phyloP scores from a whole-genome alignment of 2,797 vertebrate species.

The Telmatherina bonti region DNA sequence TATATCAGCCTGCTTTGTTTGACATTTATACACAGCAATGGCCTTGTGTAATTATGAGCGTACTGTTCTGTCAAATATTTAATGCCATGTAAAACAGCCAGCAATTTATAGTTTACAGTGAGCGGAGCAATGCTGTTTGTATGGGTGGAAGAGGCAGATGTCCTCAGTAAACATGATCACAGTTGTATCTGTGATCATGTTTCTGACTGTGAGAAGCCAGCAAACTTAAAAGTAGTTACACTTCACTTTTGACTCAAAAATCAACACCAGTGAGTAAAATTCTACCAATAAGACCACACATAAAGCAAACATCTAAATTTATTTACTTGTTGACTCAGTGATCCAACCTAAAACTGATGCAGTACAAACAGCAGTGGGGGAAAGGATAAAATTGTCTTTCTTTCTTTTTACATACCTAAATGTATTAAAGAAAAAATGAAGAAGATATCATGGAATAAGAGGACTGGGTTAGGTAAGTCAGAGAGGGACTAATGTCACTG shows the following conservation, averaged over 20 bases:
- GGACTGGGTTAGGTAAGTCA: not conserved
- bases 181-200: constrained; percentile 14
- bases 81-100: constrained; percentile 80
- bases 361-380: not conserved
- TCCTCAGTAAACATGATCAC: constrained; percentile 53
- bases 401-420: not conserved
- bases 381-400: not conserved
- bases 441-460: not conserved
- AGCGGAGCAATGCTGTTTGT: constrained; percentile 49
- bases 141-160: constrained; percentile 34
- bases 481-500: not conserved
- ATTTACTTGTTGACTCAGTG: constrained; percentile 7
- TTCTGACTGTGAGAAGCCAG: constrained; percentile 34
- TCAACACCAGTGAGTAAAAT: constrained; percentile 10
- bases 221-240: constrained; percentile 44
- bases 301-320: constrained; percentile 1
- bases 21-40: constrained; percentile 81
- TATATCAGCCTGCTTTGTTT: constrained; percentile 82
- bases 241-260: constrained; percentile 29
- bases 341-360: constrained; percentile 3
- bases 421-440: too few species aligned
- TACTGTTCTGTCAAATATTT: constrained; percentile 80
- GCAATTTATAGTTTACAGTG: constrained; percentile 63
- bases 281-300: constrained; percentile 4
- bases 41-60: constrained; percentile 74